Evolutionary conservation across 1,140 invertebrate species (phyloP).

Genomic region (Achatina immaculata): DNA sequence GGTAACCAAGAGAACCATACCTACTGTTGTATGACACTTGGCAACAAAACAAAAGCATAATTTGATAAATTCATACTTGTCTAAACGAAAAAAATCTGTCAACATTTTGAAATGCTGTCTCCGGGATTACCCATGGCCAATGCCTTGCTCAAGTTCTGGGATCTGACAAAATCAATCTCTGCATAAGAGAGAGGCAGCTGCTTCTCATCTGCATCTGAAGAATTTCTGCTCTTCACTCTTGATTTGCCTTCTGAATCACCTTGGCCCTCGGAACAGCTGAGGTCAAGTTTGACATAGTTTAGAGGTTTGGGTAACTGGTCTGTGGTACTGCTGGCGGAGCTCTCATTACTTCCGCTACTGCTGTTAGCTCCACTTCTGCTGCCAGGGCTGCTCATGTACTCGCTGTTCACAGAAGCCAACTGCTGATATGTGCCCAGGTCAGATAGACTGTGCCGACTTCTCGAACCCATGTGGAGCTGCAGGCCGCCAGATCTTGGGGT

Average conservation of each 20-base stretch:
- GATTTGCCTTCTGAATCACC: slow-evolving; percentile 23
- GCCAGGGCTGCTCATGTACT: neutral
- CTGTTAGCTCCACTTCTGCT: neutral
- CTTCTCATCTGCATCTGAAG: slow-evolving; percentile 50
- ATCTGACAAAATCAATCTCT: slow-evolving; percentile 58
- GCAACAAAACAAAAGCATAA: no score
- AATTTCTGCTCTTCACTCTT: slow-evolving; percentile 49
- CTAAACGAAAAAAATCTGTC: neutral
- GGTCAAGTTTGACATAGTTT: slow-evolving; percentile 26
- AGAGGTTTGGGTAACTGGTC: slow-evolving; percentile 8
- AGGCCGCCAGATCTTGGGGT: neutral
- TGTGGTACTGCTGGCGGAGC: neutral
- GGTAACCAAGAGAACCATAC: no score
- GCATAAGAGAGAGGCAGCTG: slow-evolving; percentile 53
- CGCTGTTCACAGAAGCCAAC: neutral
- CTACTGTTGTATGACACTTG: no score
- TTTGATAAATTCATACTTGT: no score
- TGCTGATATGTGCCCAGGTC: slow-evolving; percentile 30
- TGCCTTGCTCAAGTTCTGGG: slow-evolving; percentile 26
- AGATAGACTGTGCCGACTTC: slow-evolving; percentile 29
- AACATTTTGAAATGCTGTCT: neutral
- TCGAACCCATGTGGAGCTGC: neutral
- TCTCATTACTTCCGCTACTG: neutral
- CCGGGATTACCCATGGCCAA: neutral
- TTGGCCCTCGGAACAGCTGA: slow-evolving; percentile 1